Evolutionary conservation across 2,888 invertebrate species (phyloP), one percentile per base, ranked within the genome.

Genomic region (Cataglyphis albicans): DNA sequence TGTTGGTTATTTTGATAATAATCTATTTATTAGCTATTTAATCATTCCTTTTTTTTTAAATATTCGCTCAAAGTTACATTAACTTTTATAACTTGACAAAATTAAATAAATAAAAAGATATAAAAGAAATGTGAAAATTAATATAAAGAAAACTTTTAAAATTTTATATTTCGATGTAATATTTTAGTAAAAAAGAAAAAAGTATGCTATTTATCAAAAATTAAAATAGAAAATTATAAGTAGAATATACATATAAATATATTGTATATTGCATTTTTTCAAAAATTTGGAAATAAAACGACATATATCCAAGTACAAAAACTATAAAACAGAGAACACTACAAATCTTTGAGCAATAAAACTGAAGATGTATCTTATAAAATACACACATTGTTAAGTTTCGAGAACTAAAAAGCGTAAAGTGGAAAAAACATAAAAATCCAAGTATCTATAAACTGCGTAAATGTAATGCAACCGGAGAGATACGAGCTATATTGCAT

Each of bases 1-100:
- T 61, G 25, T 75, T 25, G 12, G 21, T n/a, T 25, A 55, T 12
- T 12, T 75, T 35, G 21, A 29, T 29, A 29, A 29, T 21, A 21
- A 21, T 21, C 21, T 21, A 21, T 21, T 21, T 21, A 21, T 21
- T 21, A 21, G 21, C 29, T 29, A 25, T 0, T 25, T 25, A 21
- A 74, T 61, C 9, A 59, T n/a, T 29, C 29, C 44, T 5, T 59
- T 84, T 59, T 84, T 87, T 75, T 74, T 6, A 41, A 15, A 0
- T 48, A 21, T 44, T 61, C n/a, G 7, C 29, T 63, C 63, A 1
- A 63, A 73, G 9, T 12, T 29, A n/a, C 25, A 57, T 73, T 44
- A 73, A 41, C 35, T 7, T 7, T 4, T 73, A 52, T n/a, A 73
- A 73, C 7, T 59, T 25, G 12, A 1, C n/a, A 29, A 12, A 59